Evolutionary conservation across 1,140 invertebrate genomes (phyloP), one percentile per base, ranked within the genome.

Genomic region (Drosophila nigromelanica): DNA sequence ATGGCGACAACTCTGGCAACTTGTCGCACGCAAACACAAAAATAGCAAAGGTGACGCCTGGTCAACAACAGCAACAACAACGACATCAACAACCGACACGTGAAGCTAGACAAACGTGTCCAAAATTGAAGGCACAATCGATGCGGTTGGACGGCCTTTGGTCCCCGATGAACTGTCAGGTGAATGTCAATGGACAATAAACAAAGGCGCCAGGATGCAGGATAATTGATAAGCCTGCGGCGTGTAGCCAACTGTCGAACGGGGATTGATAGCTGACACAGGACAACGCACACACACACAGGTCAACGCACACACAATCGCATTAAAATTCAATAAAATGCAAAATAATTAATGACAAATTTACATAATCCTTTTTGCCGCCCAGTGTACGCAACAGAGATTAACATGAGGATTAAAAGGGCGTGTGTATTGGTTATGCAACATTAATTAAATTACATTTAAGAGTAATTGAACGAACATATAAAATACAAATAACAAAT

Each of bases 361-460:
- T 67, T 59, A 21, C 62, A 54, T 66, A 69, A 72, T 58, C 42
- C 42, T 47, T 56, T 48, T 35, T 40, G 56, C 33, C 42, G 50
- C 15, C 35, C 4, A 30, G 40, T 35, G 30, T 47, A 48, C 12
- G 14, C 43, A 59, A 52, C 45, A 60, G 14, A 68, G 64, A 51
- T 68, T 68, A 68, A n/a, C 40, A 39, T 3, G n/a, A 6, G n/a
- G 56, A 30, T 60, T 47, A 42, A 40, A 27, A 24, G 6, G 3
- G 24, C 2, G 18, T 14, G 5, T 37, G 8, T 30, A 6, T 40
- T 14, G 33, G 5, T 58, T 50, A 35, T 50, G 47, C 11, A 74
- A 54, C 24, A 35, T 74, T 70, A 78, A 78, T 82, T 82, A 70
- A 82, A 78, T 75, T 68, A 51, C 51, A 63, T 71, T 78, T 64